Evolutionary conservation across 2,888 invertebrate species (phyloP).

Genomic region (Drosophila kuntzei): DNA sequence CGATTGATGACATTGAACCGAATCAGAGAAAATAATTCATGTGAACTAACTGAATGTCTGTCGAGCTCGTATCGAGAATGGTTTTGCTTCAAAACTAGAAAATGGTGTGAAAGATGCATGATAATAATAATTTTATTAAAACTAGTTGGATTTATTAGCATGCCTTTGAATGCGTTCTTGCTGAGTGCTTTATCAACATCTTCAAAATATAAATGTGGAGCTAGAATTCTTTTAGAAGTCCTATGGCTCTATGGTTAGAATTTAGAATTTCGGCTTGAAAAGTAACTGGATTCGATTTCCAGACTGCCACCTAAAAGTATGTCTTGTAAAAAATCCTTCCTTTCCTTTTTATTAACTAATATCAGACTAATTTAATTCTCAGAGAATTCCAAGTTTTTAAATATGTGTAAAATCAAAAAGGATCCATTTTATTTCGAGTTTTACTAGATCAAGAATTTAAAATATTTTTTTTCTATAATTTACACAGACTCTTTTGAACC

Average conservation of each 20-base stretch:
- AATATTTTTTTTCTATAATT: neutral
- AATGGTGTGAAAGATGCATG: neutral
- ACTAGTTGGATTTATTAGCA: neutral
- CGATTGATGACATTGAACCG: slow-evolving; percentile 26
- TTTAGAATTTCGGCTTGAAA: too few relatives aligned
- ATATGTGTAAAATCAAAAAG: neutral
- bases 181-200: neutral
- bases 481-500: neutral
- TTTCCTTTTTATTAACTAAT: too few relatives aligned
- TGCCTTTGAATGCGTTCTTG: neutral
- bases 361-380: too few relatives aligned
- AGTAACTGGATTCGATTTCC: too few relatives aligned
- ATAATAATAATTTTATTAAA: neutral
- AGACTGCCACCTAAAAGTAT: too few relatives aligned
- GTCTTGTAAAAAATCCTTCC: too few relatives aligned
- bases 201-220: neutral
- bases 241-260: too few relatives aligned
- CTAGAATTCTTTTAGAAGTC: too few relatives aligned
- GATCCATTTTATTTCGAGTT: neutral
- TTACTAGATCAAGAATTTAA: neutral
- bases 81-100: neutral
- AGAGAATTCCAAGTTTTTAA: neutral
- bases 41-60: slow-evolving; percentile 12
- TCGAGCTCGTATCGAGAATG: neutral
- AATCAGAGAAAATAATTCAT: slow-evolving; percentile 1